Evolutionary conservation across 2,888 invertebrate genomes (phyloP).

Genomic region (Meghimatium bilineatum): DNA sequence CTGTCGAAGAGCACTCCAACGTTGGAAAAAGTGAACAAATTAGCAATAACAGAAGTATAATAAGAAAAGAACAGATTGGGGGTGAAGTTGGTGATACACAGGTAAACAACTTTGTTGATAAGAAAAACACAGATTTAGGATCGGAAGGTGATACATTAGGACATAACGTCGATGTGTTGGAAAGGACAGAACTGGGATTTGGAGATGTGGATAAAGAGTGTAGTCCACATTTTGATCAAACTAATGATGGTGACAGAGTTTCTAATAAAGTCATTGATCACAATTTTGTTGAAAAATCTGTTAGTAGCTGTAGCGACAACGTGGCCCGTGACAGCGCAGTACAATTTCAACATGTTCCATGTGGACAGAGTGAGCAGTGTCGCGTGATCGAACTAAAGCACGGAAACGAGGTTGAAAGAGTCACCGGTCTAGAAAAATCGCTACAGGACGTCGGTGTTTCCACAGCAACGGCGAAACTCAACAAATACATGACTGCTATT

Average conservation of each 20-base stretch:
- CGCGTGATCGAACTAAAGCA: slow-evolving; percentile 11
- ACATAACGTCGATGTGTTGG: neutral
- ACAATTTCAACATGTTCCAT: neutral
- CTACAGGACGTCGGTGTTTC: slow-evolving; percentile 12
- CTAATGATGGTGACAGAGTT: neutral
- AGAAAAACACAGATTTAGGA: neutral
- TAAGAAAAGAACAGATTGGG: slow-evolving; percentile 22
- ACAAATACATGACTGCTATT: neutral
- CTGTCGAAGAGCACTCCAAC: neutral
- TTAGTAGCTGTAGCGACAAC: neutral
- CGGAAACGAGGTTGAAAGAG: neutral
- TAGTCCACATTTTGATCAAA: neutral
- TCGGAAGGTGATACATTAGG: neutral
- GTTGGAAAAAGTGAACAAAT: neutral
- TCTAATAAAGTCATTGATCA: slow-evolving; percentile 2
- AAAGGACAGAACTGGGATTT: neutral
- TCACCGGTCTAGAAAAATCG: neutral
- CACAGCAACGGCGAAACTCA: slow-evolving; percentile 4
- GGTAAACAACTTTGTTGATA: neutral
- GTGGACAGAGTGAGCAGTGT: neutral
- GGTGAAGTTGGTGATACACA: neutral
- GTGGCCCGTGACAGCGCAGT: neutral
- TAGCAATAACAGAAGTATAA: slow-evolving; percentile 28
- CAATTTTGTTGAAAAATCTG: neutral
- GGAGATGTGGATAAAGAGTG: neutral